Percentiles rank a stretch among this genome's conserved stretches.
phyloP scores from a whole-genome alignment of 1,140 invertebrate species.

The Brachionus rotundiformis region DNA sequence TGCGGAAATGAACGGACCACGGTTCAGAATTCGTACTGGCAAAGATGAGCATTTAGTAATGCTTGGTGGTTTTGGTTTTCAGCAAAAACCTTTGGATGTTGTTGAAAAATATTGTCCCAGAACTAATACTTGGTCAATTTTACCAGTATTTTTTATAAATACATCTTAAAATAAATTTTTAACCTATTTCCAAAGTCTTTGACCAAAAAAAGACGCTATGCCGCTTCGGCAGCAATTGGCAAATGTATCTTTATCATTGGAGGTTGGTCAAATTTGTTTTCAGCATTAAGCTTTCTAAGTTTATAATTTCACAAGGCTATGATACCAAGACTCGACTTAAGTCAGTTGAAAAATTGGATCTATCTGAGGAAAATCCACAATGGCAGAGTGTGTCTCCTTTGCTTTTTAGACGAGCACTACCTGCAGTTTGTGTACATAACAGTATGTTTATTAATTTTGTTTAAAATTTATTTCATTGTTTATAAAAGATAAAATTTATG shows the following conservation, averaged over 20 bases:
- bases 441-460: conserved; percentile 30
- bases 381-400: conserved; percentile 50
- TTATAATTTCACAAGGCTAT: conserved; percentile 24
- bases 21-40: conserved; percentile 59
- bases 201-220: conserved; percentile 59
- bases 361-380: conserved; percentile 46
- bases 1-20: conserved; percentile 61
- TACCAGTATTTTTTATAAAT: conserved; percentile 55
- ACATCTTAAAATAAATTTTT: background rate
- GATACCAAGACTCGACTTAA: conserved; percentile 39
- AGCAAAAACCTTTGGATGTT: conserved; percentile 80
- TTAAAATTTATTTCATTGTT: background rate
- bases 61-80: conserved; percentile 95
- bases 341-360: conserved; percentile 44
- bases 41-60: conserved; percentile 89
- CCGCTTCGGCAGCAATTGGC: conserved; percentile 58
- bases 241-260: conserved; percentile 68
- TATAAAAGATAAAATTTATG: conserved; percentile 58
- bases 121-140: conserved; percentile 57
- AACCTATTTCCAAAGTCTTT: conserved; percentile 55
- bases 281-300: too few species aligned
- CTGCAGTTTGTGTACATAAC: conserved; percentile 40
- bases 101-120: conserved; percentile 61
- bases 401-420: conserved; percentile 53
- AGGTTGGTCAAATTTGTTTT: conserved; percentile 54